Evolutionary conservation across 2,888 invertebrate species (phyloP).

Genomic region (Craniophora ligustri): DNA sequence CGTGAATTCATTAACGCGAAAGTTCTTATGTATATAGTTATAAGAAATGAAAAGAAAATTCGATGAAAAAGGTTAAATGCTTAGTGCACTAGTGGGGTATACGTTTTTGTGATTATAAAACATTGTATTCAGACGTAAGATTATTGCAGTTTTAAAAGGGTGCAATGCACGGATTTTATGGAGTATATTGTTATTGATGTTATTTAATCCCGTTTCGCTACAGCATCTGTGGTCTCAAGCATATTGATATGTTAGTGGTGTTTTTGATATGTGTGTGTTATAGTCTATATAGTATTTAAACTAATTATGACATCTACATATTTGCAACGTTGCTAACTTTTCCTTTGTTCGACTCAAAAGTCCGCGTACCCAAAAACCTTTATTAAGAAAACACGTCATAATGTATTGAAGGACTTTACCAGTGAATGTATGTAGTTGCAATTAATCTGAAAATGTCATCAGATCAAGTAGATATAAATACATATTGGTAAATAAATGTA

Average conservation of each 20-base stretch:
- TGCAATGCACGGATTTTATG: no score
- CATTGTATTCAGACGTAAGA: not conserved
- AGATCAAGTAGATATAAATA: not conserved
- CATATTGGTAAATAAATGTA: conserved; percentile 11
- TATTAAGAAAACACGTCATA: not conserved
- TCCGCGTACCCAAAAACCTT: not conserved
- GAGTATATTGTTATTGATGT: no score
- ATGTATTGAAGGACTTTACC: not conserved
- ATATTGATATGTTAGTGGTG: no score
- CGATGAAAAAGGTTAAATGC: not conserved
- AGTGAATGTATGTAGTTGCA: not conserved
- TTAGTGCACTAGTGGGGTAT: not conserved
- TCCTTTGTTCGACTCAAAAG: no score
- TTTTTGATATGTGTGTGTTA: no score
- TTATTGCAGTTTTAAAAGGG: no score
- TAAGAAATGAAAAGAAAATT: not conserved
- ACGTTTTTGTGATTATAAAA: not conserved
- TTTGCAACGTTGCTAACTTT: no score
- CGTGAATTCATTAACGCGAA: not conserved
- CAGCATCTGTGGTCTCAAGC: no score
- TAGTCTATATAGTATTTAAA: no score
- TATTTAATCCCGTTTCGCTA: not conserved
- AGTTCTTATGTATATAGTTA: not conserved
- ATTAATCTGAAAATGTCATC: conserved; percentile 17
- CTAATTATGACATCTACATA: no score